phyloP scores from a whole-genome alignment of 2,113 vertebrate species.

The Ploceus nigricollis region DNA sequence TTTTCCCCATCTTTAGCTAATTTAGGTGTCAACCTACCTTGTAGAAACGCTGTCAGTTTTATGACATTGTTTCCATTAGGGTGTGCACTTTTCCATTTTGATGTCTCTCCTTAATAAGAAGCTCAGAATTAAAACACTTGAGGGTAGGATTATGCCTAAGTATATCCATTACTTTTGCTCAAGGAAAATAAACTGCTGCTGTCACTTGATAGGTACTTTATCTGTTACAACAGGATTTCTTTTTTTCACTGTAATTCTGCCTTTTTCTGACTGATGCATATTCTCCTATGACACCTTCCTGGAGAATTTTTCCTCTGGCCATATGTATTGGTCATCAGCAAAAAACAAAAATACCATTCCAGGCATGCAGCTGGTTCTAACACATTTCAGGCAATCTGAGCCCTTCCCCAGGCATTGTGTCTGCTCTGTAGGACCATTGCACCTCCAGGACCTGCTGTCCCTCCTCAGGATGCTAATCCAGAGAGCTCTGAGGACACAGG shows the following conservation, averaged over 20 bases:
- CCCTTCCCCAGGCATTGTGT: not conserved
- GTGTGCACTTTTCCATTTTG: conserved; percentile 27
- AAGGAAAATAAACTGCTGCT: conserved; percentile 53
- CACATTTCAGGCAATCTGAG: not conserved
- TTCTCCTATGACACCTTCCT: not conserved
- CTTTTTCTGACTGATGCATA: conserved; percentile 23
- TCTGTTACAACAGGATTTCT: conserved; percentile 3
- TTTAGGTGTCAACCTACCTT: not conserved
- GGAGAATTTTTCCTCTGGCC: not conserved
- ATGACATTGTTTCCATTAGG: conserved; percentile 33
- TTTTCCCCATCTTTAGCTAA: not conserved
- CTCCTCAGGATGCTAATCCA: not conserved
- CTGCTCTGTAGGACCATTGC: not conserved
- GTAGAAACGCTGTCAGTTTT: conserved; percentile 21
- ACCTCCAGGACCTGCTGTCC: not conserved
- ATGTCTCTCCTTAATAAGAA: conserved; percentile 42
- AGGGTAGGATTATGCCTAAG: conserved; percentile 60
- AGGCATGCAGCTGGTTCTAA: not conserved
- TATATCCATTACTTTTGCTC: conserved; percentile 52
- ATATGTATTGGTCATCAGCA: not conserved
- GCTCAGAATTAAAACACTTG: conserved; percentile 42
- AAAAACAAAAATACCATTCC: not conserved
- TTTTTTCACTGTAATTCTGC: not conserved
- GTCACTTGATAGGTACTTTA: conserved; percentile 56
- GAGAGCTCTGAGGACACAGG: not conserved